phyloP scores from a whole-genome alignment of 2,888 invertebrate species.

The Fragum fragum region DNA sequence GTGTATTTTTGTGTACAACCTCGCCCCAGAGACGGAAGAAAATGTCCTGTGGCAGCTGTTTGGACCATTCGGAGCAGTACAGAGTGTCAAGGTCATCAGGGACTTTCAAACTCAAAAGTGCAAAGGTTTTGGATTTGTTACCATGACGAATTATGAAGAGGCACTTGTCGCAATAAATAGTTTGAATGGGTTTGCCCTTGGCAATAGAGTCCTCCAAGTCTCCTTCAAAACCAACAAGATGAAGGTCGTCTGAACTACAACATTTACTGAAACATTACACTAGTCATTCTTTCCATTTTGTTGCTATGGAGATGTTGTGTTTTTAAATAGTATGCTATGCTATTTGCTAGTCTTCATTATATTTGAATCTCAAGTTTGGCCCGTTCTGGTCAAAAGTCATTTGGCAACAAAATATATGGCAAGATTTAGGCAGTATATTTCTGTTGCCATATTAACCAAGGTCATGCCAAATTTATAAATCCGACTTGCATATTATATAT shows the following conservation, averaged over 20 bases:
- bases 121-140: constrained; percentile 99
- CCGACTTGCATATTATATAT: not conserved
- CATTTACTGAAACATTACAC: not conserved
- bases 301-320: constrained; percentile 17
- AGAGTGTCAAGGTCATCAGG: constrained; percentile 98
- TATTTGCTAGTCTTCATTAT: constrained; percentile 19
- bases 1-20: constrained; percentile 97
- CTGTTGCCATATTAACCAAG: not conserved
- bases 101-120: constrained; percentile 98
- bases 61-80: constrained; percentile 98
- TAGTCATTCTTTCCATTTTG: constrained; percentile 15
- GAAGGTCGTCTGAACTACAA: constrained; percentile 73
- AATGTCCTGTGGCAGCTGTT: constrained; percentile 97
- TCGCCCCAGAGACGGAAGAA: constrained; percentile 96
- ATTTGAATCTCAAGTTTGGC: constrained; percentile 17
- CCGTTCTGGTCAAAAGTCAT: not conserved
- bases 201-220: constrained; percentile 98
- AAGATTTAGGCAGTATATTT: not conserved
- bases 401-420: not conserved
- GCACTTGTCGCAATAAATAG: constrained; percentile 98
- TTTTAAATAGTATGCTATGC: constrained; percentile 1
- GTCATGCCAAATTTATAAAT: not conserved
- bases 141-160: constrained; percentile 99
- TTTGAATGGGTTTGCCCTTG: constrained; percentile 97
- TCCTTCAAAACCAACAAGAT: constrained; percentile 94